These are phyloP conservation scores for Drosophila neoperkinsi DNA, from an alignment of 2,888 invertebrate genomes.

Conservation along the genomic window DNA sequence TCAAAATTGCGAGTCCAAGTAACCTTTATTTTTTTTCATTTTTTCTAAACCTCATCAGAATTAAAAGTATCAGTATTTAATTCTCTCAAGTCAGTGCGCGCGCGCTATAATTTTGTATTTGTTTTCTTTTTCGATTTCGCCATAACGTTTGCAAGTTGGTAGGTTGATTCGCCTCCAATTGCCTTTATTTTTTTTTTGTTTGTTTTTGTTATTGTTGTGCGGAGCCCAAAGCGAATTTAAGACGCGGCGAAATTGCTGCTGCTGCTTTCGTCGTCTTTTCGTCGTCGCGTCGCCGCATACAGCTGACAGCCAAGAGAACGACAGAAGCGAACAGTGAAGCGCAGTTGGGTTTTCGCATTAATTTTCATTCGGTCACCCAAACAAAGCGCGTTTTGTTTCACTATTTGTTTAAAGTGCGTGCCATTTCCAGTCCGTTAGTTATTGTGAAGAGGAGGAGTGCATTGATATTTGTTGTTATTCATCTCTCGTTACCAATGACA, in stretches of 20 bases:
- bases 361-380: constrained; percentile 18
- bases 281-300: constrained; percentile 24
- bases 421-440: not conserved
- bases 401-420: constrained; percentile 6
- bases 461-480: not conserved
- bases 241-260: constrained; percentile 10
- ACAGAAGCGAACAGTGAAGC: constrained; percentile 28
- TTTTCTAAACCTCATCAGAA: not conserved
- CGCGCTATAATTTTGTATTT: constrained; percentile 7
- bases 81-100: constrained; percentile 14
- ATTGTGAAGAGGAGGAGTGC: constrained; percentile 1
- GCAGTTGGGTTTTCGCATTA: constrained; percentile 41
- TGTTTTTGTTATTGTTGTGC: constrained; percentile 37
- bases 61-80: not conserved
- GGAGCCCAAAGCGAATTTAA: constrained; percentile 36
- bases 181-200: constrained; percentile 11
- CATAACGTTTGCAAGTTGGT: constrained; percentile 17
- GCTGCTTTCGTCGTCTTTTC: constrained; percentile 8
- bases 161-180: constrained; percentile 38
- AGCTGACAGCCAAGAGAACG: constrained; percentile 43
- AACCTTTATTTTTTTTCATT: not conserved
- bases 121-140: constrained; percentile 8
- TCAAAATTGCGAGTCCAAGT: not conserved
- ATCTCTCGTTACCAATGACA: not conserved
- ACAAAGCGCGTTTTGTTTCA: constrained; percentile 6